Base-by-base conservation (phyloP, 2,113 vertebrate genomes). In the Siphamia tubifer region DNA sequence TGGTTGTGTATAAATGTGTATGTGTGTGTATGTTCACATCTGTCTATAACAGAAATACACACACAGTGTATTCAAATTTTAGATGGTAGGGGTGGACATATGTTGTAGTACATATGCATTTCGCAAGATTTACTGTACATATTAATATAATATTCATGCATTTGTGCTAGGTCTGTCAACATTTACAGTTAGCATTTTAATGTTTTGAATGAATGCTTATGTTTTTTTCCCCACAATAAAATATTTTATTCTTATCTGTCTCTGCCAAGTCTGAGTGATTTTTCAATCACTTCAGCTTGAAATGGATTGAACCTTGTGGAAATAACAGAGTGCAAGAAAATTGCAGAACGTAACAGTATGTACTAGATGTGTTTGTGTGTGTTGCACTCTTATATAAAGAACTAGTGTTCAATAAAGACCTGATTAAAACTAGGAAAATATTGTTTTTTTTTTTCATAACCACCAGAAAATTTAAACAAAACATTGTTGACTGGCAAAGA, bases 1-100 rank as follows among this genome's bases (percentile, higher is more conserved):
- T 58, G 68, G 73, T 84, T 77, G 53, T 81, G 68, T 69, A 58
- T 76, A 47, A 53, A 51, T 75, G 75, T 74, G 20, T 1, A 5
- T 78, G 64, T 28, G 25, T 19, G 17, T 51, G 35, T 65, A 23
- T 44, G 6, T 53, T 36, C 24, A 38, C 53, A 39, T 68, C 34
- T 70, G 68, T 75, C 15, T 45, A 6, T 60, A 24, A 40, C 39
- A 65, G 25, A 65, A 58, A 65, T 52, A 25, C 15, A 47, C 39
- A 38, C 63, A 63, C 17, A 62, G 4, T 53, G 3, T 68, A 75
- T 66, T 73, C 61, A 68, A 8, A 70, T 68, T 56, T 48, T 74
- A 36, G 31, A 43, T 23, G 10, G 38, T 35, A 40, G 49, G 44
- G 23, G 54, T n/a, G 16, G 42, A 30, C 45, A 21, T 38, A 54